These are phyloP conservation scores for Malurus alboscapulatus DNA, from an alignment of 2,113 vertebrate species.

Conservation along the genomic window DNA sequence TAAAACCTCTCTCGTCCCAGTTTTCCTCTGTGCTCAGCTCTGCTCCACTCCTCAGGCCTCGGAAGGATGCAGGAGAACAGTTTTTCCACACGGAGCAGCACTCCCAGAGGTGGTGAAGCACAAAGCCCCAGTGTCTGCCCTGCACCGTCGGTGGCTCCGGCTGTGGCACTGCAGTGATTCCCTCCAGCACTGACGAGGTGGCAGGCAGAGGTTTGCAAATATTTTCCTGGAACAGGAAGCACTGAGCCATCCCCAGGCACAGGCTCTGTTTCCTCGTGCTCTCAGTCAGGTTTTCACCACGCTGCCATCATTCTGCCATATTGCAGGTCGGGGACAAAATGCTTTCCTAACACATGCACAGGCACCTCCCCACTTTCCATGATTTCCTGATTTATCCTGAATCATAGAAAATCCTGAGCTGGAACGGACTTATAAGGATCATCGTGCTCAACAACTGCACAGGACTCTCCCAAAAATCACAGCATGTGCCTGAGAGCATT, in stretches of 20 bases:
- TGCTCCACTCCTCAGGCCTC: background rate
- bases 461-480: background rate
- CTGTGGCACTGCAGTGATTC: accelerated
- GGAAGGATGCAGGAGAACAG: background rate
- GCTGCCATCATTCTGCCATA: background rate
- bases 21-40: background rate
- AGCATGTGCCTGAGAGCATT: background rate
- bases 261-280: accelerated
- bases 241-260: background rate
- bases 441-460: background rate
- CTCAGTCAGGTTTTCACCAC: background rate
- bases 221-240: background rate
- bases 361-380: background rate
- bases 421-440: background rate
- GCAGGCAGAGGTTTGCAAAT: background rate
- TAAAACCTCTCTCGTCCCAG: background rate
- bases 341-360: background rate
- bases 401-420: background rate
- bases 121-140: background rate
- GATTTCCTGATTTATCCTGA: background rate
- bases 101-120: accelerated
- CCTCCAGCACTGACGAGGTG: background rate
- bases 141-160: accelerated
- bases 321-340: background rate
- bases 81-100: background rate